These are phyloP conservation scores for Leptoteleia sp. DNA, from an alignment of 1,140 invertebrate genomes.

Conservation along the genomic window DNA sequence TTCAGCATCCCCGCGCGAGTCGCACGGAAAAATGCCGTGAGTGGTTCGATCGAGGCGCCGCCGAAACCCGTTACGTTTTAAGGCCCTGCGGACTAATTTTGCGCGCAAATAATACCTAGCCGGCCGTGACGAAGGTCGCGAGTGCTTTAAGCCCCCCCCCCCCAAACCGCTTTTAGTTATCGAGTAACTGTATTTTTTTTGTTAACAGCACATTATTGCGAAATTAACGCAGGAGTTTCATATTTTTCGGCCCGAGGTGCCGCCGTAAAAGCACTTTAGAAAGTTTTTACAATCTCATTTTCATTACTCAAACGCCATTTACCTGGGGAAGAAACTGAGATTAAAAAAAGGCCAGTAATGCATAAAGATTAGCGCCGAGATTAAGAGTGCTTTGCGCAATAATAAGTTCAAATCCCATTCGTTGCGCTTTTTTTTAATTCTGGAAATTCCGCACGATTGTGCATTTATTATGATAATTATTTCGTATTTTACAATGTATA, in stretches of 20 bases:
- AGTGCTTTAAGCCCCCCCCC: no score
- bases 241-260: slow-evolving; percentile 10
- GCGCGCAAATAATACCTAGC: slow-evolving; percentile 32
- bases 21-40: slow-evolving; percentile 20
- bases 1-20: slow-evolving; percentile 27
- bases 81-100: slow-evolving; percentile 33
- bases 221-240: slow-evolving; percentile 13
- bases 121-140: slow-evolving; percentile 17
- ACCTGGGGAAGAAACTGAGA: neutral
- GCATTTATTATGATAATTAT: no score
- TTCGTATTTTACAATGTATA: no score
- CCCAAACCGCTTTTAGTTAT: slow-evolving; percentile 32
- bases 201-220: slow-evolving; percentile 22
- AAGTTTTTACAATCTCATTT: slow-evolving; percentile 19
- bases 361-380: neutral
- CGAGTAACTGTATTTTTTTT: slow-evolving; percentile 52
- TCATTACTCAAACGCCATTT: slow-evolving; percentile 15
- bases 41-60: slow-evolving; percentile 3
- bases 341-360: slow-evolving; percentile 3
- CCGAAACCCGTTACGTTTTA: slow-evolving; percentile 42
- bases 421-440: no score
- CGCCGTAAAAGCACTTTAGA: slow-evolving; percentile 11
- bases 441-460: no score
- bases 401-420: neutral
- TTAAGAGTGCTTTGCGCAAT: neutral